Base-by-base conservation (phyloP, 1,140 invertebrate species). In the Elysia chlorotica region DNA sequence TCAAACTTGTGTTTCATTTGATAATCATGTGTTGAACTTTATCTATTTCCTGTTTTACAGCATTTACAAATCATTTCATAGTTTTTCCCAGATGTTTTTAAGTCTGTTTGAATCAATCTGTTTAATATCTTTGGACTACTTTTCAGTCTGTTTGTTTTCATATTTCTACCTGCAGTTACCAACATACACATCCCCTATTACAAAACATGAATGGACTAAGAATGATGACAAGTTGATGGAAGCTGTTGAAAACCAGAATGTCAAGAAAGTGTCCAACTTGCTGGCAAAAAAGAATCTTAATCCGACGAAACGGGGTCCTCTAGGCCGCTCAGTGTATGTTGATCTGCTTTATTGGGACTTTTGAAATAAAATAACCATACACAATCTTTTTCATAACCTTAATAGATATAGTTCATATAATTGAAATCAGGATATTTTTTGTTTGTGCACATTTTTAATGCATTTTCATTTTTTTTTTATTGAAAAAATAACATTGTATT, bases 131-230 rank as follows among this genome's bases (percentile, higher is more conserved):
- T n/a, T n/a, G n/a, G n/a, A n/a, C n/a, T n/a, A n/a, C n/a, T n/a
- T n/a, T n/a, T n/a, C n/a, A n/a, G n/a, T n/a, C n/a, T n/a, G n/a
- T n/a, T n/a, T n/a, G n/a, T n/a, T n/a, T n/a, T n/a, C n/a, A n/a
- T n/a, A n/a, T n/a, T n/a, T n/a, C n/a, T n/a, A n/a, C n/a, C n/a
- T n/a, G n/a, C n/a, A n/a, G n/a, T n/a, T n/a, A n/a, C n/a, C n/a
- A n/a, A n/a, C n/a, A n/a, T n/a, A n/a, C n/a, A n/a, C n/a, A n/a
- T n/a, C n/a, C n/a, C n/a, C n/a, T n/a, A n/a, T n/a, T n/a, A n/a
- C n/a, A n/a, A n/a, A n/a, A n/a, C n/a, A n/a, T n/a, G 83, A 85
- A 73, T 86, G 85, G 85, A 85, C 78, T 61, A 85, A 85, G 62
- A 79, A 81, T 79, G 85, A 86, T 79, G 83, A 85, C 25, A 84